Conservation (phyloP, 2,113 vertebrate genomes). For the Trematomus loennbergii region DNA sequence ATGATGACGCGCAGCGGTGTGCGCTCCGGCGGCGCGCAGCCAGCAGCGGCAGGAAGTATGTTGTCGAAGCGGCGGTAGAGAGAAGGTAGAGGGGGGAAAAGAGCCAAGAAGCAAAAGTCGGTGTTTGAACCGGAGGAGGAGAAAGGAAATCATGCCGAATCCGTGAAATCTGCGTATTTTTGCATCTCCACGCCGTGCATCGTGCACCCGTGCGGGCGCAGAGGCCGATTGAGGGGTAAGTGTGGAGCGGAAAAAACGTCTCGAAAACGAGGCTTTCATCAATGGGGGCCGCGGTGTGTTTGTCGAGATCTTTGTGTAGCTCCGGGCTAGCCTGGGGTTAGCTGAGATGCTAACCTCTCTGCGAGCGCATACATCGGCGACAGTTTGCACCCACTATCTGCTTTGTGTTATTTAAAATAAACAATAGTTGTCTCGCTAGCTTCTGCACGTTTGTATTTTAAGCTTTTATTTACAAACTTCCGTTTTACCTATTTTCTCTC, state of each 20-base stretch:
- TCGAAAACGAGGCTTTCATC: slow-evolving; percentile 56
- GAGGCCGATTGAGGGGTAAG: slow-evolving; percentile 77
- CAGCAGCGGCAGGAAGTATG: slow-evolving; percentile 79
- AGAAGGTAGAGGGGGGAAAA: slow-evolving; percentile 18
- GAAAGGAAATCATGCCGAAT: slow-evolving; percentile 67
- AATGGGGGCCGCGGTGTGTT: slow-evolving; percentile 58
- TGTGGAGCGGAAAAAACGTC: slow-evolving; percentile 41
- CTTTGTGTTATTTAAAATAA: too few relatives aligned
- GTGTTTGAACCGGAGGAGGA: slow-evolving; percentile 54
- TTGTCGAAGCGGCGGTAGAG: slow-evolving; percentile 60
- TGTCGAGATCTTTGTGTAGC: slow-evolving; percentile 84
- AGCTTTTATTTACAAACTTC: background rate
- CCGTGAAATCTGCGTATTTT: slow-evolving; percentile 51
- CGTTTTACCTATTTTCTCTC: too few relatives aligned
- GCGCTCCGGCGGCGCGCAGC: slow-evolving; percentile 47
- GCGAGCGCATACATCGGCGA: too few relatives aligned
- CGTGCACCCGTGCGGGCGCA: slow-evolving; percentile 30
- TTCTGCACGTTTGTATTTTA: too few relatives aligned
- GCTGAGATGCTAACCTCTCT: slow-evolving; percentile 48
- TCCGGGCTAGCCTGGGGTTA: slow-evolving; percentile 72
- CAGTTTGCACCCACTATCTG: too few relatives aligned
- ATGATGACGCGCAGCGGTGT: background rate
- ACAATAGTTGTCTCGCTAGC: too few relatives aligned
- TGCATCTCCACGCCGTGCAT: slow-evolving; percentile 38
- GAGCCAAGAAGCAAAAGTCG: slow-evolving; percentile 70